phyloP scores from a whole-genome alignment of 2,888 invertebrate species.

The Ennomos fuscantarius region DNA sequence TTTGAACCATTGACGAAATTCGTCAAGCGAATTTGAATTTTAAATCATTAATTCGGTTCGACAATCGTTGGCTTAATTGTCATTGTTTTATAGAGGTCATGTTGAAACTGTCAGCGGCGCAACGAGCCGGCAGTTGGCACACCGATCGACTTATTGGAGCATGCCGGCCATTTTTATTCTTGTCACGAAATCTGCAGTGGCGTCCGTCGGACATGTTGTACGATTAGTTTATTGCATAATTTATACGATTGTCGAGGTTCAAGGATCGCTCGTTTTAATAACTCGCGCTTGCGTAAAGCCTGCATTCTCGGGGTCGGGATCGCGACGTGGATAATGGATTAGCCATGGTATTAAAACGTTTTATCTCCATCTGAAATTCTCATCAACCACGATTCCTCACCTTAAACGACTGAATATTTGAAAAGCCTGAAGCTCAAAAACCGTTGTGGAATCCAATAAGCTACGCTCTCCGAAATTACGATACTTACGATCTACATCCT shows the following conservation, averaged over 20 bases:
- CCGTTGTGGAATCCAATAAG: slow-evolving; percentile 16
- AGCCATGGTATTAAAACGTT: slow-evolving; percentile 42
- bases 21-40: slow-evolving; percentile 56
- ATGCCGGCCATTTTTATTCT: slow-evolving; percentile 74
- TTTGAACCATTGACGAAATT: slow-evolving; percentile 55
- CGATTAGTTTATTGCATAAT: slow-evolving; percentile 69
- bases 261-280: slow-evolving; percentile 53
- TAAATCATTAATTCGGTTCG: slow-evolving; percentile 54
- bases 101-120: slow-evolving; percentile 71
- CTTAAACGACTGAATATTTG: slow-evolving; percentile 36
- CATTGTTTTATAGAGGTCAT: slow-evolving; percentile 74
- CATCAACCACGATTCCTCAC: slow-evolving; percentile 40
- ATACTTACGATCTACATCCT: no score
- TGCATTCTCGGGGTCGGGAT: slow-evolving; percentile 36
- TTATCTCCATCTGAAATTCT: slow-evolving; percentile 40
- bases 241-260: slow-evolving; percentile 57
- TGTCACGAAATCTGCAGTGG: slow-evolving; percentile 64
- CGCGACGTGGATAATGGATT: slow-evolving; percentile 43
- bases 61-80: slow-evolving; percentile 59
- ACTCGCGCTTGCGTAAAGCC: slow-evolving; percentile 32
- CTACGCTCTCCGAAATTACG: neutral
- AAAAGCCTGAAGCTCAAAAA: slow-evolving; percentile 22
- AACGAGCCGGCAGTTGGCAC: slow-evolving; percentile 59
- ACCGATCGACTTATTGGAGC: slow-evolving; percentile 80
- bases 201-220: slow-evolving; percentile 62